These are phyloP conservation scores for Nephrotoma flavescens DNA, from an alignment of 2,888 invertebrate species.

Conservation along the genomic window DNA sequence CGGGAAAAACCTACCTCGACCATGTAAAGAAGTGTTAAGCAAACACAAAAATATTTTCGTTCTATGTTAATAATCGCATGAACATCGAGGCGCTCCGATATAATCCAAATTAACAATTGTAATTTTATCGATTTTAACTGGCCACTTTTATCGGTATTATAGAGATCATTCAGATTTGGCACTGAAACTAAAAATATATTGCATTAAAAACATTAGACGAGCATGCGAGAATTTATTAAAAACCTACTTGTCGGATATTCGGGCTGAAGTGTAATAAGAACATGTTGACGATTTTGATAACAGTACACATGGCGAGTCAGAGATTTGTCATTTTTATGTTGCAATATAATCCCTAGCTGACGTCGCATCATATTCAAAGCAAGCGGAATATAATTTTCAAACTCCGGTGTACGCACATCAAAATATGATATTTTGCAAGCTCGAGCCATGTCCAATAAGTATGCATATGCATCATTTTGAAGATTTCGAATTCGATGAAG, in stretches of 20 bases:
- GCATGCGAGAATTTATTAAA: background rate
- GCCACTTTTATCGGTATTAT: too few species aligned
- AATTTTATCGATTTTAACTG: too few species aligned
- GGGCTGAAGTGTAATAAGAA: background rate
- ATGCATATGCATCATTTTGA: background rate
- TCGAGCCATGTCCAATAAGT: background rate
- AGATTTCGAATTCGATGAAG: background rate
- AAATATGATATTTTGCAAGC: background rate
- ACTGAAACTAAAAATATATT: background rate
- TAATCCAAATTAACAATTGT: too few species aligned
- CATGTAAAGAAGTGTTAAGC: background rate
- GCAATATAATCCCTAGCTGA: background rate
- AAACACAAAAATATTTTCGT: background rate
- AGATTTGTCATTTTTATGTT: background rate
- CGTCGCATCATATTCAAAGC: background rate
- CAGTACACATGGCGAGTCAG: background rate
- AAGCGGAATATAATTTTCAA: background rate
- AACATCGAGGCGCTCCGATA: too few species aligned
- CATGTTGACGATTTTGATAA: background rate
- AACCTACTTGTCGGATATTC: background rate
- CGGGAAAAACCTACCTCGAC: background rate
- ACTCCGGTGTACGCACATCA: background rate
- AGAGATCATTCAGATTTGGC: too few species aligned
- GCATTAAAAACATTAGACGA: background rate
- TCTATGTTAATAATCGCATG: too few species aligned